Conservation (phyloP, 2,888 invertebrate species). For the Trissoscelio sp. region DNA sequence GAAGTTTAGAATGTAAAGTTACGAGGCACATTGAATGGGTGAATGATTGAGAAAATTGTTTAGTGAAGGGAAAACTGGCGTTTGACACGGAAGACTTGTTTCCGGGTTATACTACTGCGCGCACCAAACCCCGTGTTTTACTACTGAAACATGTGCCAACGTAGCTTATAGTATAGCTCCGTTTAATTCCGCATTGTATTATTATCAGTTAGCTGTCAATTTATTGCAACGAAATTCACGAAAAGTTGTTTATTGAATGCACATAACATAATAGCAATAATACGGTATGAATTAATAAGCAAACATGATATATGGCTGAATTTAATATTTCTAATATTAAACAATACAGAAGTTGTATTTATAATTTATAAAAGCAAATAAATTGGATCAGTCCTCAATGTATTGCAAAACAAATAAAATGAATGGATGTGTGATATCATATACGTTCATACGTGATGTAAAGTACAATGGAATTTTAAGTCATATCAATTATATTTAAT, state of each 20-base stretch:
- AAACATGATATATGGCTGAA: neutral
- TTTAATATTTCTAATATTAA: neutral
- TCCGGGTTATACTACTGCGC: slow-evolving; percentile 32
- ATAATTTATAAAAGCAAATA: neutral
- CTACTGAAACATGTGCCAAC: slow-evolving; percentile 54
- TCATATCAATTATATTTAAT: too few species aligned
- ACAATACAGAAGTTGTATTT: neutral
- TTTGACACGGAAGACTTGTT: slow-evolving; percentile 30
- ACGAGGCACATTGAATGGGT: slow-evolving; percentile 33
- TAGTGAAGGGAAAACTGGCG: slow-evolving; percentile 38
- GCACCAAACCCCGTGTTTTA: slow-evolving; percentile 33
- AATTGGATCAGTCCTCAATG: neutral
- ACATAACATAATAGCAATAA: neutral
- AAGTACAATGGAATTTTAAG: neutral
- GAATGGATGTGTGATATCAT: neutral
- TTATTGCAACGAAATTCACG: neutral
- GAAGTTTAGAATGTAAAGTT: slow-evolving; percentile 36
- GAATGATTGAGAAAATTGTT: slow-evolving; percentile 48
- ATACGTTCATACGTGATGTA: neutral
- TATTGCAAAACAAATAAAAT: neutral
- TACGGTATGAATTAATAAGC: neutral
- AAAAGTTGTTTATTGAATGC: neutral
- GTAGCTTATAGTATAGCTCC: slow-evolving; percentile 5
- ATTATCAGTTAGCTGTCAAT: slow-evolving; percentile 4
- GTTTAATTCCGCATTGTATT: slow-evolving; percentile 13